Conservation (phyloP, 2,888 invertebrate genomes). For the Platypus cylindrus region DNA sequence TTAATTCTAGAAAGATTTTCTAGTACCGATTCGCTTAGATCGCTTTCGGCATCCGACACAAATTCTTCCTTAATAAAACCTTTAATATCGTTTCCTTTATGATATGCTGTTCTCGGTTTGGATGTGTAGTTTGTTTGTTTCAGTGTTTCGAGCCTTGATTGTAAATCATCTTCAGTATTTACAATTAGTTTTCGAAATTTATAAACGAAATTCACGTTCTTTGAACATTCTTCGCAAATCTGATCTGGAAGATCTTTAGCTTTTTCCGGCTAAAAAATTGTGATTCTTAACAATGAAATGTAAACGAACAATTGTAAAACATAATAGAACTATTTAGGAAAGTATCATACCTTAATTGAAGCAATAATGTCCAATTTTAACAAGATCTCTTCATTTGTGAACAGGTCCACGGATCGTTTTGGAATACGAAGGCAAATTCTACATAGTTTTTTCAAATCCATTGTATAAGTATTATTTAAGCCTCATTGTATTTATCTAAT, state of each 20-base stretch:
- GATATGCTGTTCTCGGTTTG: conserved; percentile 14
- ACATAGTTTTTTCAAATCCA: conserved; percentile 15
- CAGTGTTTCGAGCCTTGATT: conserved; percentile 15
- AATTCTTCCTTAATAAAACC: conserved; percentile 4
- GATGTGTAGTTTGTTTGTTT: conserved; percentile 13
- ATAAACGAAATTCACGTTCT: conserved; percentile 24
- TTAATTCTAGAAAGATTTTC: conserved; percentile 2
- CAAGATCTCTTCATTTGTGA: conserved; percentile 13
- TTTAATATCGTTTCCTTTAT: conserved; percentile 7
- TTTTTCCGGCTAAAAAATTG: conserved; percentile 18
- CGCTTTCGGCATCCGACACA: conserved; percentile 2
- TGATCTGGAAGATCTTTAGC: conserved; percentile 18
- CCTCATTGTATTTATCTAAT: no score
- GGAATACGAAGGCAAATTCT: conserved; percentile 22
- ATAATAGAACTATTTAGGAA: no score
- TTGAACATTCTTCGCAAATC: conserved; percentile 25
- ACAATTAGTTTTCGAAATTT: conserved; percentile 25
- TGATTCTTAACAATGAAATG: no score
- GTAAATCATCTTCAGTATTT: conserved; percentile 21
- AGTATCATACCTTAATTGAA: conserved; percentile 24
- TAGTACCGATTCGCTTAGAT: conserved; percentile 8
- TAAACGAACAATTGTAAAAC: no score
- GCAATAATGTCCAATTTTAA: conserved; percentile 24
- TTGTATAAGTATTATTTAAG: no score
- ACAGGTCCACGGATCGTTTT: conserved; percentile 15